Percentiles rank a stretch among this genome's conserved stretches.
Evolutionary conservation across 2,888 invertebrate genomes (phyloP).

Genomic region (Imbricaverruca yamaguchii): DNA sequence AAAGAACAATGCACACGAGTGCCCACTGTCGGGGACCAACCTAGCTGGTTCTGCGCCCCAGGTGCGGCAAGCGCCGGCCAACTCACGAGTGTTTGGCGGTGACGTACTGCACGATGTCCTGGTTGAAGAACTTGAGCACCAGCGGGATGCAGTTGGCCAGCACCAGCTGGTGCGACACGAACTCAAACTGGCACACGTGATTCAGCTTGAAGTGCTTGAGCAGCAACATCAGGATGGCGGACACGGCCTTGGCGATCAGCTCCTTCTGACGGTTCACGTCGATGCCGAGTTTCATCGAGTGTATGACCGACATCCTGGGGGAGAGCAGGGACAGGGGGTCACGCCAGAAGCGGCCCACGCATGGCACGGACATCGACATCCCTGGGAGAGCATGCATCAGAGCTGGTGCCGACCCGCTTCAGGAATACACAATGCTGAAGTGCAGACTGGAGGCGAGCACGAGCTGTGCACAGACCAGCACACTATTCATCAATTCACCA

Average conservation of each 20-base stretch:
- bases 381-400: too few species aligned
- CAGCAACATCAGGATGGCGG: constrained; percentile 58
- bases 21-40: too few species aligned
- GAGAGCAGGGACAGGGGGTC: not conserved
- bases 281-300: constrained; percentile 89
- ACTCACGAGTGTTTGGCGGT: constrained; percentile 77
- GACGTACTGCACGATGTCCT: constrained; percentile 90
- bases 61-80: not conserved
- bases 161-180: constrained; percentile 95
- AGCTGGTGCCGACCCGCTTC: too few species aligned
- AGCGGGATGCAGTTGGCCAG: constrained; percentile 98
- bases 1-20: too few species aligned
- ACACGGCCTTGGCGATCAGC: constrained; percentile 82
- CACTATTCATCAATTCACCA: too few species aligned
- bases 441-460: too few species aligned
- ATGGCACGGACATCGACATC: too few species aligned
- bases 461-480: too few species aligned
- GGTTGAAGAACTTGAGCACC: constrained; percentile 97
- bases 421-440: too few species aligned
- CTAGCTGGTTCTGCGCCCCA: too few species aligned
- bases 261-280: constrained; percentile 98
- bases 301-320: constrained; percentile 73
- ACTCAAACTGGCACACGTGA: constrained; percentile 98
- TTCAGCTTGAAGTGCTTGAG: constrained; percentile 96
- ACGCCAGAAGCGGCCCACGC: too few species aligned